phyloP scores from a whole-genome alignment of 2,888 invertebrate species.

The Orchesellides sinensis region DNA sequence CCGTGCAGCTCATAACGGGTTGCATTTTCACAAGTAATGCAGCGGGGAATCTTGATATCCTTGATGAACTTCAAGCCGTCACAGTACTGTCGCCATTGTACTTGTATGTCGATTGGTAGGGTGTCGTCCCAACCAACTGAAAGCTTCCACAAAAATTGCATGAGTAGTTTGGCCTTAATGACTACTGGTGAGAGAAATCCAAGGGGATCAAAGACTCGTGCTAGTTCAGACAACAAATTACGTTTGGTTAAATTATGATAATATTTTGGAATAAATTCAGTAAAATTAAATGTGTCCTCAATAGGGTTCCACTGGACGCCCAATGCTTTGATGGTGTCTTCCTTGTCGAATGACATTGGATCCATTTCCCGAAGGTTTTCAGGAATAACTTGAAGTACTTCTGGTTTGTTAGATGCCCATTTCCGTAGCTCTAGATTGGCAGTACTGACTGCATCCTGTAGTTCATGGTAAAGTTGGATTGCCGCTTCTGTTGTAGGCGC shows the following conservation, averaged over 20 bases:
- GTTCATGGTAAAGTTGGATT: conserved; percentile 43
- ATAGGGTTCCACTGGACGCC: conserved; percentile 50
- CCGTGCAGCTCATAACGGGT: not conserved
- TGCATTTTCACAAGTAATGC: not conserved
- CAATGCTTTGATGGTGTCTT: conserved; percentile 31
- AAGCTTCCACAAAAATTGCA: conserved; percentile 45
- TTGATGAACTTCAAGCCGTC: not conserved
- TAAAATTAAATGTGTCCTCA: conserved; percentile 23
- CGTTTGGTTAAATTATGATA: conserved; percentile 13
- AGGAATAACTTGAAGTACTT: conserved; percentile 33
- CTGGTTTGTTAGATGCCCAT: conserved; percentile 35
- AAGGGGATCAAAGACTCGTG: conserved; percentile 33
- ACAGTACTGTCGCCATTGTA: not conserved
- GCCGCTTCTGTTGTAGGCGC: conserved; percentile 64
- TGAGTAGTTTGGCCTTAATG: conserved; percentile 29
- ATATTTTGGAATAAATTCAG: not conserved
- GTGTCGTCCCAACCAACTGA: conserved; percentile 24
- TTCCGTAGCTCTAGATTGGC: conserved; percentile 32
- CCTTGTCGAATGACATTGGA: conserved; percentile 19
- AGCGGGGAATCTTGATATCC: not conserved
- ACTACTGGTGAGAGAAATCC: conserved; percentile 35
- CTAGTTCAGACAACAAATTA: conserved; percentile 13
- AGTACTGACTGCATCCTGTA: conserved; percentile 29
- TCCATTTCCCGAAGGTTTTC: conserved; percentile 14
- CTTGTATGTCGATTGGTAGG: not conserved